Evolutionary conservation across 2,888 invertebrate species (phyloP).

Genomic region (Caenorhabditis imperialis): DNA sequence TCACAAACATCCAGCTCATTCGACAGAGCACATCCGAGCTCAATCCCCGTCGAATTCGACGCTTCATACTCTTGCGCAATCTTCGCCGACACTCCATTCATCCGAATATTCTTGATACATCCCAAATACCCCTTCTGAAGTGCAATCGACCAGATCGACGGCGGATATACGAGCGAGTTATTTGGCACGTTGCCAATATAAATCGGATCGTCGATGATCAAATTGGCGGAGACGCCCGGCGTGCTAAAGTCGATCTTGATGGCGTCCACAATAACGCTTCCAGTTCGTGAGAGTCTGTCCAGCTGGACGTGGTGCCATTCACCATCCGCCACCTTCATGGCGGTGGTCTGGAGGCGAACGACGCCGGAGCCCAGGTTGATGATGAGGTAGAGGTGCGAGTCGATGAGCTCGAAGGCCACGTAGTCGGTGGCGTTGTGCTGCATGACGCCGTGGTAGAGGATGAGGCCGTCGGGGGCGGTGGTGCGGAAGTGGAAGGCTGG

Average conservation of each 20-base stretch:
- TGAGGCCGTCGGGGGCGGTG: slow-evolving; percentile 92
- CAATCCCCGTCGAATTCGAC: slow-evolving; percentile 63
- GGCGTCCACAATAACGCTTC: slow-evolving; percentile 73
- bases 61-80: slow-evolving; percentile 70
- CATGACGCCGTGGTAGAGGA: slow-evolving; percentile 85
- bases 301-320: slow-evolving; percentile 75
- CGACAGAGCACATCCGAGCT: slow-evolving; percentile 65
- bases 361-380: slow-evolving; percentile 92
- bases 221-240: slow-evolving; percentile 76
- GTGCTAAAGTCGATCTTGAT: slow-evolving; percentile 76
- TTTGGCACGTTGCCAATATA: slow-evolving; percentile 54
- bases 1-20: slow-evolving; percentile 62
- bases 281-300: slow-evolving; percentile 73
- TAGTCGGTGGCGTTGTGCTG: slow-evolving; percentile 82
- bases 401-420: slow-evolving; percentile 93
- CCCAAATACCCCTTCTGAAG: slow-evolving; percentile 71
- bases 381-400: slow-evolving; percentile 93
- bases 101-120: slow-evolving; percentile 75
- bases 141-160: slow-evolving; percentile 64
- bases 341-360: slow-evolving; percentile 83
- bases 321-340: slow-evolving; percentile 69
- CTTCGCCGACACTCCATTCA: slow-evolving; percentile 77
- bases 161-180: slow-evolving; percentile 53
- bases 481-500: slow-evolving; percentile 86
- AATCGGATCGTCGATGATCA: slow-evolving; percentile 67